Conservation (phyloP, 2,797 vertebrate genomes). For the Helostoma temminkii region DNA sequence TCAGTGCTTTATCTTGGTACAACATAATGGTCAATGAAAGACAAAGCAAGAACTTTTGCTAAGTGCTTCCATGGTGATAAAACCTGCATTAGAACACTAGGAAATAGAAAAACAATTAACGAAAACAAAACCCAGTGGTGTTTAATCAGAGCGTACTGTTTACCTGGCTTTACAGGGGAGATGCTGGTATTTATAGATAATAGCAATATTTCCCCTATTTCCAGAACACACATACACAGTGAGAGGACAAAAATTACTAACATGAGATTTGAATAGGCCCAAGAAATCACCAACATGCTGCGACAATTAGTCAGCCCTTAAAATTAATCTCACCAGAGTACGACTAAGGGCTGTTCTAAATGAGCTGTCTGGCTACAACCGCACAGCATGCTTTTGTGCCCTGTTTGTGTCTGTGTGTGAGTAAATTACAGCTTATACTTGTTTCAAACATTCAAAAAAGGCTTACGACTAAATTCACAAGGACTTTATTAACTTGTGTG, state of each 20-base stretch:
- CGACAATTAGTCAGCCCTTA: constrained; percentile 73
- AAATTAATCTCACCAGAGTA: constrained; percentile 67
- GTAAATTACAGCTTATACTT: too few relatives aligned
- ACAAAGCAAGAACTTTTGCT: constrained; percentile 49
- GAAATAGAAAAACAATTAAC: constrained; percentile 60
- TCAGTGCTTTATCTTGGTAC: constrained; percentile 12
- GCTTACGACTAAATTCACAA: constrained; percentile 18
- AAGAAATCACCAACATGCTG: constrained; percentile 64
- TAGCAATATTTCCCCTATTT: constrained; percentile 5
- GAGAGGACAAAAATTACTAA: constrained; percentile 36
- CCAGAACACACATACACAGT: constrained; percentile 8
- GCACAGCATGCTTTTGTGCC: constrained; percentile 21
- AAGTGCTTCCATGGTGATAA: constrained; percentile 45
- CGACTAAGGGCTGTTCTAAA: constrained; percentile 64
- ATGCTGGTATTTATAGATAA: constrained; percentile 50
- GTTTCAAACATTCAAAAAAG: constrained; percentile 25
- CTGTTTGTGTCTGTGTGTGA: constrained; percentile 11
- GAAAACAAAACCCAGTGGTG: constrained; percentile 50
- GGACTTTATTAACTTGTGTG: constrained; percentile 13
- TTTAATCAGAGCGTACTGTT: constrained; percentile 39
- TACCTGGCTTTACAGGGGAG: constrained; percentile 38
- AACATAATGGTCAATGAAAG: constrained; percentile 43
- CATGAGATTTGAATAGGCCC: constrained; percentile 55
- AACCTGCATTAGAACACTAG: constrained; percentile 33
- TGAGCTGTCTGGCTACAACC: constrained; percentile 56